phyloP scores from a whole-genome alignment of 2,888 invertebrate species.

The Yponomeuta evonymella region DNA sequence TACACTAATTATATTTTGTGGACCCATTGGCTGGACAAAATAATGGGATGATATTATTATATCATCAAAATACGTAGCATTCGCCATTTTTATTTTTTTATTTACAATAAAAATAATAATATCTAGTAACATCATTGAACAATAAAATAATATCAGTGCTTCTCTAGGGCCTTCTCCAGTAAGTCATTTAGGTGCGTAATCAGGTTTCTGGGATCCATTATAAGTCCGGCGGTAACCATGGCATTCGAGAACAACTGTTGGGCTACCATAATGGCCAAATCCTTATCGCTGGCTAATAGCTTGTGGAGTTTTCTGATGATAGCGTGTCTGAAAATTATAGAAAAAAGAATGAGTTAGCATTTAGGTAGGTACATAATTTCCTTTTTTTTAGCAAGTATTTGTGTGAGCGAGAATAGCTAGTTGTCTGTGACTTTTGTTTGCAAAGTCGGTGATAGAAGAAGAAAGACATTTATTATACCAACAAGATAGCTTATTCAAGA shows the following conservation, averaged over 20 bases:
- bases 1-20: no score
- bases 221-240: slow-evolving; percentile 95
- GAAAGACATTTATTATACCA: no score
- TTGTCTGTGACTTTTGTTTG: no score
- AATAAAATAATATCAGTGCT: slow-evolving; percentile 64
- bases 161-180: slow-evolving; percentile 86
- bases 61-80: neutral
- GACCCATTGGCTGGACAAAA: no score
- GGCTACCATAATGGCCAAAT: slow-evolving; percentile 88
- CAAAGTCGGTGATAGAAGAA: no score
- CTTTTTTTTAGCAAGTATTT: no score
- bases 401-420: no score
- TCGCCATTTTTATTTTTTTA: neutral
- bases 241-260: slow-evolving; percentile 95
- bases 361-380: no score
- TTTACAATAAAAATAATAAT: slow-evolving; percentile 1
- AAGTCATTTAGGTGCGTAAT: slow-evolving; percentile 92
- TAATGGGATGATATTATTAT: no score
- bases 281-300: slow-evolving; percentile 83
- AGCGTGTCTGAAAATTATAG: slow-evolving; percentile 80
- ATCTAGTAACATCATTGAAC: neutral
- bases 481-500: no score
- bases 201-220: slow-evolving; percentile 92
- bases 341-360: neutral
- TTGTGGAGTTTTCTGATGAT: slow-evolving; percentile 91